Evolutionary conservation across 2,113 vertebrate species (phyloP).

Genomic region (Acanthisitta chloris): DNA sequence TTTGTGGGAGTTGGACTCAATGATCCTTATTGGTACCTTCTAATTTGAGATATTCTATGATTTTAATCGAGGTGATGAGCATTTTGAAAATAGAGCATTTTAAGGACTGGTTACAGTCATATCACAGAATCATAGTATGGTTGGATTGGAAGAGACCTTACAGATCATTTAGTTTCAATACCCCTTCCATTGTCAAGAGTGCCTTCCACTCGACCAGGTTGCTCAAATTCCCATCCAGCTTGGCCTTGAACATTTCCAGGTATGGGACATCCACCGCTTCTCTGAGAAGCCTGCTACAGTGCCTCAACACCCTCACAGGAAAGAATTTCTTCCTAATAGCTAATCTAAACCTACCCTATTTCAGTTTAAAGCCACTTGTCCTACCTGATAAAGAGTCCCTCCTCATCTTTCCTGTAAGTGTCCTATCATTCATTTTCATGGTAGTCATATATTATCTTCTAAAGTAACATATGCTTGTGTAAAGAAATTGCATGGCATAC

Average conservation of each 20-base stretch:
- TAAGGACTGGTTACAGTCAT: not conserved
- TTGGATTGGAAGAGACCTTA: not conserved
- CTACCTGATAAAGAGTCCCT: not conserved
- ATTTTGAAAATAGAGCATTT: not conserved
- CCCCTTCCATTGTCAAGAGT: not conserved
- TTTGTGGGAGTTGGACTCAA: not conserved
- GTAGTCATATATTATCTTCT: not conserved
- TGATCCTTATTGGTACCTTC: not conserved
- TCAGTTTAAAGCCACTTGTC: not conserved
- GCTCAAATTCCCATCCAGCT: not conserved
- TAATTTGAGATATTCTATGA: not conserved
- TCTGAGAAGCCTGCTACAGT: not conserved
- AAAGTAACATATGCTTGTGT: not conserved
- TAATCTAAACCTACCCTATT: not conserved
- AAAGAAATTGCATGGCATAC: not conserved
- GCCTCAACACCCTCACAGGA: not conserved
- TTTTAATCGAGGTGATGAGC: not conserved
- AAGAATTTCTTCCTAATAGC: not conserved
- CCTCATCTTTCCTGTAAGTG: not conserved
- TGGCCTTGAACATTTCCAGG: not conserved
- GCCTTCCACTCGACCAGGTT: not conserved
- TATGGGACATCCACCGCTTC: rapidly evolving
- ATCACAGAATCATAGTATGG: not conserved
- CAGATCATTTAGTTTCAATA: not conserved
- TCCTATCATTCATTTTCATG: not conserved